Percentiles rank a stretch among this genome's conserved stretches.
phyloP scores from a whole-genome alignment of 2,888 invertebrate genomes.

The Ptycholaimellus sp. region DNA sequence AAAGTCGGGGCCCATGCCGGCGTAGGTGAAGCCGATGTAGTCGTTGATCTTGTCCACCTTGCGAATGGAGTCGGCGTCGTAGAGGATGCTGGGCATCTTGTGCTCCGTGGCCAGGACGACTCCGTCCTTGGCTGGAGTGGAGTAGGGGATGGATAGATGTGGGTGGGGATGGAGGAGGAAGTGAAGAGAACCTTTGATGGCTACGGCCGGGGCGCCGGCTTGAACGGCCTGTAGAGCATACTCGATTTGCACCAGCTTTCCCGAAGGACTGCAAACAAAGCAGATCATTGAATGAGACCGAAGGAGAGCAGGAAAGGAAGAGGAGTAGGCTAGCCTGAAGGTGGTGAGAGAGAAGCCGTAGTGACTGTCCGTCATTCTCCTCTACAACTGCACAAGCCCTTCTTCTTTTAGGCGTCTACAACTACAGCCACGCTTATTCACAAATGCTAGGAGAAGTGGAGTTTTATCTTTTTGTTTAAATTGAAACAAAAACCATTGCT shows the following conservation, averaged over 20 bases:
- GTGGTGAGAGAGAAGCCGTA: no score
- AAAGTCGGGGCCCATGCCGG: constrained; percentile 41
- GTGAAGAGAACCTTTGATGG: constrained; percentile 54
- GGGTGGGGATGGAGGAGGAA: neutral
- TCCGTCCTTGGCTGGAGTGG: constrained; percentile 86
- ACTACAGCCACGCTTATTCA: no score
- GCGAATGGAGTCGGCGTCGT: constrained; percentile 83
- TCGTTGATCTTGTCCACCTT: constrained; percentile 86
- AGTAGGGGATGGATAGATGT: no score
- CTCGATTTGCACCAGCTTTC: constrained; percentile 96
- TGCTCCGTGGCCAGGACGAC: constrained; percentile 96
- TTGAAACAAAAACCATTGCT: no score
- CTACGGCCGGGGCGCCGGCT: constrained; percentile 91
- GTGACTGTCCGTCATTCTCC: no score
- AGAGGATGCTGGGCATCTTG: constrained; percentile 79
- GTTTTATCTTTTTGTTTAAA: no score
- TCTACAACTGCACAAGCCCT: no score
- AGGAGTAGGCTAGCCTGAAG: no score
- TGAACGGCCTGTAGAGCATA: constrained; percentile 96
- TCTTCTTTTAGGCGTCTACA: no score
- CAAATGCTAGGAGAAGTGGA: no score
- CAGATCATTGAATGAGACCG: neutral
- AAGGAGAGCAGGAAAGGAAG: no score
- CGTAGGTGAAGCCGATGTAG: constrained; percentile 92
- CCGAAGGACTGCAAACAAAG: constrained; percentile 45